Percentiles rank a stretch among this genome's conserved stretches.
Conservation (phyloP, 2,113 vertebrate species). For the Sinocyclocheilus anshuiensis region DNA sequence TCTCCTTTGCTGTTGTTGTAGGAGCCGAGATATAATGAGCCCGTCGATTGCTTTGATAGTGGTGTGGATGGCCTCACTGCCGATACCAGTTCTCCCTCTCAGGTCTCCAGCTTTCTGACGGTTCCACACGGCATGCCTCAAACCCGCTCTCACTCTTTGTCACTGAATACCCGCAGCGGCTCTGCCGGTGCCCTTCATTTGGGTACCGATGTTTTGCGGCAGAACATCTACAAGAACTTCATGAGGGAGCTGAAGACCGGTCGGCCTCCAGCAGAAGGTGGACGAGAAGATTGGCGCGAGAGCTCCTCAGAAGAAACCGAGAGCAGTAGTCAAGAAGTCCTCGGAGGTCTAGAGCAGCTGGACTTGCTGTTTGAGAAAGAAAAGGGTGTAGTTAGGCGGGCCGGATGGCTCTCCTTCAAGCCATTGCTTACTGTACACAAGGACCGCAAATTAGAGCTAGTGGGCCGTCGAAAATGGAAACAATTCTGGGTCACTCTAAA, state of each 20-base stretch:
- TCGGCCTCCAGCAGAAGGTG: conserved; percentile 82
- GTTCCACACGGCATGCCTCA: conserved; percentile 66
- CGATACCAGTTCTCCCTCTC: conserved; percentile 79
- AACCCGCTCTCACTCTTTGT: conserved; percentile 57
- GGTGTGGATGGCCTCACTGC: conserved; percentile 83
- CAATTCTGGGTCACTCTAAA: conserved; percentile 97
- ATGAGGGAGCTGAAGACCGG: conserved; percentile 87
- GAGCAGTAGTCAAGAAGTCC: conserved; percentile 86
- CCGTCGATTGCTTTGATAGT: conserved; percentile 85
- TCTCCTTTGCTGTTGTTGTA: conserved; percentile 56
- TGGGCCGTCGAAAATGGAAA: conserved; percentile 90
- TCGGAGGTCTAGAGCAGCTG: conserved; percentile 90
- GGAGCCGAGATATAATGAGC: conserved; percentile 87
- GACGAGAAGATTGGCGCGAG: conserved; percentile 74
- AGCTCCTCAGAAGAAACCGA: conserved; percentile 72
- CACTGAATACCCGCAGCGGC: conserved; percentile 80
- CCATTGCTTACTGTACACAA: conserved; percentile 91
- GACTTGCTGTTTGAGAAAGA: conserved; percentile 95
- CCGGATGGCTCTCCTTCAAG: conserved; percentile 96
- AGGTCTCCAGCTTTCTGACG: conserved; percentile 80
- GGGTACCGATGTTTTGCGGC: conserved; percentile 73
- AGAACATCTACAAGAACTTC: conserved; percentile 91
- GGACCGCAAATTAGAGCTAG: conserved; percentile 92
- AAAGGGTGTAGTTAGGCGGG: conserved; percentile 91
- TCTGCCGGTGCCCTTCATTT: conserved; percentile 67